These are phyloP conservation scores for Andrena marginata DNA, from an alignment of 2,888 invertebrate species.

Conservation along the genomic window DNA sequence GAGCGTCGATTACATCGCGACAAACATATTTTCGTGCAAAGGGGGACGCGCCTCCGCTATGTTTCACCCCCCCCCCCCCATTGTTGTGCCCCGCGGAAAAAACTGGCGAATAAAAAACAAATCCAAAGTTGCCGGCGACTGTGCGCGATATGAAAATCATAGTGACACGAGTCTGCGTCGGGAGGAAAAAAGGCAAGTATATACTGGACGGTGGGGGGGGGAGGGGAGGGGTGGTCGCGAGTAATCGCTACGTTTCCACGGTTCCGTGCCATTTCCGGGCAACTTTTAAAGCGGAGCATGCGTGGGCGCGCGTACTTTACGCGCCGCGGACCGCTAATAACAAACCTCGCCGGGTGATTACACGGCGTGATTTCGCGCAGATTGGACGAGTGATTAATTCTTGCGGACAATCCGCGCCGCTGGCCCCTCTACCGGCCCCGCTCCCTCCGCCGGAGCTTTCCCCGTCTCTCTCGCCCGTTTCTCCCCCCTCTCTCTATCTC, in stretches of 20 bases:
- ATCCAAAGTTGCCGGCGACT: background rate
- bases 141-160: background rate
- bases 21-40: conserved; percentile 35
- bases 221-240: background rate
- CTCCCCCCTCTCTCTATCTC: background rate
- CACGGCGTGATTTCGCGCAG: conserved; percentile 75
- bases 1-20: conserved; percentile 49
- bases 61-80: background rate
- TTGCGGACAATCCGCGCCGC: conserved; percentile 70
- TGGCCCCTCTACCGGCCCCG: conserved; percentile 30
- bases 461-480: background rate
- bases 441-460: conserved; percentile 34
- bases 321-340: conserved; percentile 66
- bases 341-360: conserved; percentile 70
- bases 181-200: background rate
- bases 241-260: conserved; percentile 2
- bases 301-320: conserved; percentile 35
- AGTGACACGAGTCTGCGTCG: background rate
- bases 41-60: background rate
- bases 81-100: background rate
- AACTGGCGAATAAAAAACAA: background rate
- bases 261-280: conserved; percentile 12
- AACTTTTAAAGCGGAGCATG: conserved; percentile 27
- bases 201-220: too few species aligned
- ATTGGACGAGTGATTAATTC: conserved; percentile 77